These are phyloP conservation scores for Dendrocincla tyrannina DNA, from an alignment of 2,797 vertebrate species.

Conservation along the genomic window DNA sequence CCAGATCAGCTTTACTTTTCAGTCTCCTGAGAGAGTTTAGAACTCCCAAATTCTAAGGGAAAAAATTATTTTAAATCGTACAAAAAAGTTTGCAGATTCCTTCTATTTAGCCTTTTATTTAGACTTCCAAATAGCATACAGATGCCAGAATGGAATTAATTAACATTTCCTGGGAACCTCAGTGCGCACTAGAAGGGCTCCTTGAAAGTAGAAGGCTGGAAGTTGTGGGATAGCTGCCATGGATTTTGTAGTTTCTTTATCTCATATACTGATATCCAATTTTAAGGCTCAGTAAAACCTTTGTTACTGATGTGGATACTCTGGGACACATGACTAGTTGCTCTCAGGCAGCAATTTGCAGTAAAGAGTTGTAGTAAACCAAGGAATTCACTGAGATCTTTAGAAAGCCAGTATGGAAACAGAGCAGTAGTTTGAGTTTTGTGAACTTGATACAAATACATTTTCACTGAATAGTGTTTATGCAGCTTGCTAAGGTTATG, in stretches of 20 bases:
- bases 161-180: conserved; percentile 35
- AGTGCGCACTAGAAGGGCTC: neutral
- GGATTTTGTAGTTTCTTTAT: neutral
- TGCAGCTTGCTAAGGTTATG: neutral
- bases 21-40: conserved; percentile 56
- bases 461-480: neutral
- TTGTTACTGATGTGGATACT: neutral
- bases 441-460: neutral
- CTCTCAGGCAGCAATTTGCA: neutral
- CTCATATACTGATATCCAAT: neutral
- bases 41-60: conserved; percentile 40
- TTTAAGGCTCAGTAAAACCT: neutral
- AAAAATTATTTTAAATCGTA: no score
- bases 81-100: conserved; percentile 7
- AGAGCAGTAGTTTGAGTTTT: neutral
- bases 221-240: neutral
- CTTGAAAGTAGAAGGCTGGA: neutral
- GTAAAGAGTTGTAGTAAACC: neutral
- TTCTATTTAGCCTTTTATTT: conserved; percentile 21
- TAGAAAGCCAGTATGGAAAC: neutral
- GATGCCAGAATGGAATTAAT: conserved; percentile 65
- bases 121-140: conserved; percentile 21
- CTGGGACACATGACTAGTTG: neutral
- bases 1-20: conserved; percentile 41
- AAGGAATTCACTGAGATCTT: neutral